A percentile compares a stretch with the other conserved stretches of the same genome.
Conservation (phyloP, 2,797 vertebrate genomes). For the Phrynocephalus vlangalii region DNA sequence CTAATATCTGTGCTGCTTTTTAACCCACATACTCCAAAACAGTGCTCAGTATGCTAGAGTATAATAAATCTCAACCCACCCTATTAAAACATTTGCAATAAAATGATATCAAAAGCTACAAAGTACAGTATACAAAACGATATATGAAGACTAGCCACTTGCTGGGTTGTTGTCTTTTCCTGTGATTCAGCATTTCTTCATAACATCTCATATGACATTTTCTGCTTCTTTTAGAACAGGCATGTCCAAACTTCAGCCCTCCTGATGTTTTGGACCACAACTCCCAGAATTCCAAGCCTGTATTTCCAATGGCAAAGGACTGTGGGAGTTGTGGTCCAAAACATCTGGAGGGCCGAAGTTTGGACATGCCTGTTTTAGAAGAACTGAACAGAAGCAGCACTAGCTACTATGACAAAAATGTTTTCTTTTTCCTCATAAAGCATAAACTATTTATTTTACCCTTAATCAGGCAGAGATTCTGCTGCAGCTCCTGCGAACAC, state of each 20-base stretch:
- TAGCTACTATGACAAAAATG: constrained; percentile 15
- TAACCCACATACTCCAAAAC: background rate
- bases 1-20: background rate
- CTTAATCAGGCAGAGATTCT: constrained; percentile 18
- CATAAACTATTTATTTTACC: constrained; percentile 23
- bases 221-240: constrained; percentile 15
- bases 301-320: too few species aligned
- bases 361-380: background rate
- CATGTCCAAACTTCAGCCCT: too few species aligned
- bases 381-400: constrained; percentile 31
- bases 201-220: background rate
- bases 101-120: background rate
- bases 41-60: background rate
- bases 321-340: too few species aligned
- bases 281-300: too few species aligned
- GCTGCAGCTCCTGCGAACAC: constrained; percentile 13
- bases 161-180: background rate
- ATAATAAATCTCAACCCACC: background rate
- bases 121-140: background rate
- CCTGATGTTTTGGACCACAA: too few species aligned
- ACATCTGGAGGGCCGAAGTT: too few species aligned
- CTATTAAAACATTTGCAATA: background rate
- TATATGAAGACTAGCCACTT: background rate
- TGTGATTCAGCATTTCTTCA: background rate
- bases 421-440: constrained; percentile 36